Evolutionary conservation across 2,797 vertebrate genomes (phyloP).

Genomic region (Fistularia commersonii): DNA sequence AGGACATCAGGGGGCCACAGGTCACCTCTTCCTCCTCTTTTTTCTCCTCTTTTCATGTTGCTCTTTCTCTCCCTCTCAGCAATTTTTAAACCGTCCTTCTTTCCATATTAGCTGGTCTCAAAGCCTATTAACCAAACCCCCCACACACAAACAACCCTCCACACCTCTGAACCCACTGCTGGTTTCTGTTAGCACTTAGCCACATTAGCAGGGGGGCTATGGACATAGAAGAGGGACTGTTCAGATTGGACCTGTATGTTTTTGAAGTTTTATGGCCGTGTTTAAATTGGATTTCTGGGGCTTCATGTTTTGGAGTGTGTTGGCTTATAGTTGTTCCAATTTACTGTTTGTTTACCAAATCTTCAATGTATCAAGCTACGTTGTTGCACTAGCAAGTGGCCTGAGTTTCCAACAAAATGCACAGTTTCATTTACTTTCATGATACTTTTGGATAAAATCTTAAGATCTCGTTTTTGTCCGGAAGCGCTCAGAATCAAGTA

Average conservation of each 20-base stretch:
- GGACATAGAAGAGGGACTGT: conserved; percentile 23
- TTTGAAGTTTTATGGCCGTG: conserved; percentile 62
- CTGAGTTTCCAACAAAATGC: too few relatives aligned
- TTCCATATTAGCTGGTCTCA: conserved; percentile 59
- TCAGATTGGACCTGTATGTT: conserved; percentile 35
- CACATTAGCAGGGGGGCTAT: conserved; percentile 47
- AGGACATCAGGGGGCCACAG: conserved; percentile 56
- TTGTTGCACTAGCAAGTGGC: too few relatives aligned
- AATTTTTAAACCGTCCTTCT: conserved; percentile 55
- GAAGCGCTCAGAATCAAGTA: too few relatives aligned
- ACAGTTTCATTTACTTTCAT: too few relatives aligned
- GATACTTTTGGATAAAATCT: too few relatives aligned
- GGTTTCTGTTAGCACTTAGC: conserved; percentile 67
- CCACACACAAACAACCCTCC: not conserved
- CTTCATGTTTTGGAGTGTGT: conserved; percentile 7
- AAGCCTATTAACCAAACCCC: conserved; percentile 49
- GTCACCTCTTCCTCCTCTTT: conserved; percentile 64
- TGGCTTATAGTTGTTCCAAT: conserved; percentile 28
- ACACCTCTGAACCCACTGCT: conserved; percentile 52
- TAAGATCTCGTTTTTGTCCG: too few relatives aligned
- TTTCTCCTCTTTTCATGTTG: conserved; percentile 61
- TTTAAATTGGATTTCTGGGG: conserved; percentile 47
- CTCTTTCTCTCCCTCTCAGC: conserved; percentile 57
- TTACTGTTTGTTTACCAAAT: not conserved
- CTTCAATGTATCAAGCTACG: too few relatives aligned